Evolutionary conservation across 2,113 vertebrate genomes (phyloP).

Genomic region (Galbula dea): DNA sequence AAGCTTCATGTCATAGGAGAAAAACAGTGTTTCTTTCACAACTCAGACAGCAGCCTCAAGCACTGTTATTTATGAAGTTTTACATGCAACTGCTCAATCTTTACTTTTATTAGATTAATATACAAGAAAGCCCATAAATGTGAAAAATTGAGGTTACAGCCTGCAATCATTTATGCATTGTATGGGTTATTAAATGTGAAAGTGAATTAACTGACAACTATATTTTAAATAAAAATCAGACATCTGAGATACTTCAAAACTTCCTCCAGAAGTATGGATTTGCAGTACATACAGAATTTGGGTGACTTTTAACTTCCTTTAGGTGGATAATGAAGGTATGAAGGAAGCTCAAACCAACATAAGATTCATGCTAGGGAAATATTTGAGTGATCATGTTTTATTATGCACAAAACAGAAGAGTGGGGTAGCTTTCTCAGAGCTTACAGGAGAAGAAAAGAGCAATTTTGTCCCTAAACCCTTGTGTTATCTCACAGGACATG

Average conservation of each 20-base stretch:
- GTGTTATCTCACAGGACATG: not conserved
- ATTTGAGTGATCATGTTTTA: not conserved
- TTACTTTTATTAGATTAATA: slow-evolving; percentile 11
- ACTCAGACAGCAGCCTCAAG: slow-evolving; percentile 32
- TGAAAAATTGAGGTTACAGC: not conserved
- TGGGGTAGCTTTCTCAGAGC: not conserved
- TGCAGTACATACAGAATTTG: not conserved
- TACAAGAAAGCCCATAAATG: not conserved
- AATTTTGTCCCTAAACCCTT: not conserved
- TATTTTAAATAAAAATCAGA: slow-evolving; percentile 12
- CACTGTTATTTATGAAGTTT: slow-evolving; percentile 31
- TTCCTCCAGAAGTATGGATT: not conserved
- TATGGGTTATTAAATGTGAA: not conserved
- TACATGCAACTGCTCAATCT: not conserved
- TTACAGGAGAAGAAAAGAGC: not conserved
- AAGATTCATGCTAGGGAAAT: not conserved
- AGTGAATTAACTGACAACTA: not conserved
- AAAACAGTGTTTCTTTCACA: slow-evolving; percentile 46
- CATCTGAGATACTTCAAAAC: not conserved
- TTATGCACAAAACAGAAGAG: not conserved
- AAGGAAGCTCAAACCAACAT: not conserved
- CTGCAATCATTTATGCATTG: not conserved
- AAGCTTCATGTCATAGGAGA: slow-evolving; percentile 50
- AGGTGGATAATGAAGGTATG: not conserved
- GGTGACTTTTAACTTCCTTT: not conserved